Percentiles rank a stretch among this genome's conserved stretches.
Conservation (phyloP, 2,113 vertebrate genomes). For the Vanacampus margaritifer region DNA sequence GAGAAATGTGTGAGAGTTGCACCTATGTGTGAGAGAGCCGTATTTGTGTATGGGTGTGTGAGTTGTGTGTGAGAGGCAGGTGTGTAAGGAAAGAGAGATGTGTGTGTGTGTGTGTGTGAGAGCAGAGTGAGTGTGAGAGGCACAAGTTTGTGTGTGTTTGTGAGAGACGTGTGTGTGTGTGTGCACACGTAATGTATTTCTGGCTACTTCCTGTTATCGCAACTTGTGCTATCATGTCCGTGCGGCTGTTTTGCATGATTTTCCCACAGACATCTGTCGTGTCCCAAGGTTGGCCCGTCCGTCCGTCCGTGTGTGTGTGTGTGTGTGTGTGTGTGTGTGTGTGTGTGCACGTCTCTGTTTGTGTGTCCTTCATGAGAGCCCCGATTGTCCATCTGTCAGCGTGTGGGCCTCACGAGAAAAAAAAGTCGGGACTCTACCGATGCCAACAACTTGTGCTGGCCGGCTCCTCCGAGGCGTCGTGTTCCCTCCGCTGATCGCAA, state of each 20-base stretch:
- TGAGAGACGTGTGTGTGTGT: slow-evolving; percentile 10
- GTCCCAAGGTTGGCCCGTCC: slow-evolving; percentile 30
- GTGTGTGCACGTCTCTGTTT: slow-evolving; percentile 3
- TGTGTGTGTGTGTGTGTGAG: too few relatives aligned
- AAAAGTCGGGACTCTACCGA: slow-evolving; percentile 49
- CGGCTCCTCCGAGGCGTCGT: slow-evolving; percentile 35
- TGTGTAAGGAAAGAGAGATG: neutral
- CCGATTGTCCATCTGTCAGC: slow-evolving; percentile 60
- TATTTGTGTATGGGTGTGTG: neutral
- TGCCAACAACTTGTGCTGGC: slow-evolving; percentile 59
- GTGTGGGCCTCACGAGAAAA: slow-evolving; percentile 38
- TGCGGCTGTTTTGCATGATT: slow-evolving; percentile 48
- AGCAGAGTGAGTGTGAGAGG: too few relatives aligned
- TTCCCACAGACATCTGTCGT: slow-evolving; percentile 70
- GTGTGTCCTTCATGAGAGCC: slow-evolving; percentile 37
- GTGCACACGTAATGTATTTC: slow-evolving; percentile 22
- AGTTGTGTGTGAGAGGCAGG: neutral
- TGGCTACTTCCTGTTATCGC: slow-evolving; percentile 51
- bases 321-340: too few relatives aligned
- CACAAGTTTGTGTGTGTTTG: neutral
- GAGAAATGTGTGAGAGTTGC: neutral
- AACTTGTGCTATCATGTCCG: slow-evolving; percentile 59
- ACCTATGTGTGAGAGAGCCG: neutral
- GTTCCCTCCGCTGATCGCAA: slow-evolving; percentile 60
- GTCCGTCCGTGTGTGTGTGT: too few relatives aligned